Base-by-base conservation (phyloP, 2,888 invertebrate genomes). In the Suillia variegata region DNA sequence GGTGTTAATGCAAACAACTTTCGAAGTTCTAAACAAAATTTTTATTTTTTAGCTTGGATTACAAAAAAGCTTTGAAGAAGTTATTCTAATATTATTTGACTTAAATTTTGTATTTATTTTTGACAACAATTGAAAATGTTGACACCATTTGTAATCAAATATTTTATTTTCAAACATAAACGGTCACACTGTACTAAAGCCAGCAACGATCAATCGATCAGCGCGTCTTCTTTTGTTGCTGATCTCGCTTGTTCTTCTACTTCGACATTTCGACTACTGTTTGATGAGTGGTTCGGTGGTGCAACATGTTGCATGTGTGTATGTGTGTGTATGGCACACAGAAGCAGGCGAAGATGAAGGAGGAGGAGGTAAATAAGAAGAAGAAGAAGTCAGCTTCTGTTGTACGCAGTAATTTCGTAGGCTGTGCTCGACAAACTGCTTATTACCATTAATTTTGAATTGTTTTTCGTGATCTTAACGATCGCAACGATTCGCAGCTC, bases 381-480 rank as follows among this genome's bases (percentile, higher is more conserved):
- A 17, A 17, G 10, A 33, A 31, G 21, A 15, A 33, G 54, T 48
- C 75, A 72, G 81, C 81, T 81, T 78, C 81, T 81, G 81, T 79
- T 79, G 73, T 81, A 81, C 81, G 81, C 81, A 81, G 80, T 81
- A 81, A 81, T 81, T 81, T 81, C 70, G 75, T 70, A 70, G 67
- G 73, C 66, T 62, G 64, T 63, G 49, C 59, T 55, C 52, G 52
- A 64, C 70, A 71, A 78, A 80, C 80, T 78, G 79, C 79, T 80
- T 79, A 80, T 80, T 80, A 80, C 76, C 80, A 80, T 80, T 79
- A 80, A 79, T 79, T 79, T 79, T 77, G 78, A 78, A 77, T 78
- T 79, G 77, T 79, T 79, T 76, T 79, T 80, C 80, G 79, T 79
- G 80, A 80, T 80, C 80, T 77, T 80, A 80, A 80, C 80, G 80